These are phyloP conservation scores for Cosmia pyralina DNA, from an alignment of 2,888 invertebrate species.

Conservation along the genomic window DNA sequence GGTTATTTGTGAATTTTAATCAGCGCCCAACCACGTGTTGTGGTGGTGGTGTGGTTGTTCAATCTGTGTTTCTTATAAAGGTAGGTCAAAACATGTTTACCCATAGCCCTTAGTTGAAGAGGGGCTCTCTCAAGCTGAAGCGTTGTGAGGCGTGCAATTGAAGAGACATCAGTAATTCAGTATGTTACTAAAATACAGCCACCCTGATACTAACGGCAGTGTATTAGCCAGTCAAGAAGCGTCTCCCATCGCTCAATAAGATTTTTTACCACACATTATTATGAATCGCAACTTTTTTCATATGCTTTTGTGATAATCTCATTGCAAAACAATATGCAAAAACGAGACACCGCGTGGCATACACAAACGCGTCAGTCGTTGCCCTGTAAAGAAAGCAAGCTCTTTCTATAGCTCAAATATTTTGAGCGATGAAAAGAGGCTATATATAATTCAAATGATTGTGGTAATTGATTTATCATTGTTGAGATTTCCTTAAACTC, in stretches of 20 bases:
- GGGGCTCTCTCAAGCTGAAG: no score
- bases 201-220: conserved; percentile 24
- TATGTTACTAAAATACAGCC: conserved; percentile 3
- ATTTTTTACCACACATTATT: conserved; percentile 33
- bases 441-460: neutral
- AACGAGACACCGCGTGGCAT: neutral
- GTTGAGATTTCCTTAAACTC: neutral
- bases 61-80: no score
- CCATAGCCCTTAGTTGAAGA: no score
- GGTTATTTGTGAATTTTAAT: no score
- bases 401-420: neutral
- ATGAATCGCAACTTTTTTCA: conserved; percentile 38
- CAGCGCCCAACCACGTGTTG: no score
- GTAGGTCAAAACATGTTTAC: no score
- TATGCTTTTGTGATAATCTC: conserved; percentile 1
- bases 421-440: neutral
- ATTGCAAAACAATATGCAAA: conserved; percentile 27
- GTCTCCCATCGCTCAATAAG: conserved; percentile 18
- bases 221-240: conserved; percentile 43
- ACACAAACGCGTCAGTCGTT: no score
- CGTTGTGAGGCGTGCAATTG: neutral
- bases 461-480: conserved; percentile 7
- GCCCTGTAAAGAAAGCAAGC: no score
- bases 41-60: no score
- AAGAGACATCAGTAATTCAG: neutral